Evolutionary conservation across 2,113 vertebrate species (phyloP), one percentile per base, ranked within the genome.

Genomic region (Cynoglossus semilaevis): DNA sequence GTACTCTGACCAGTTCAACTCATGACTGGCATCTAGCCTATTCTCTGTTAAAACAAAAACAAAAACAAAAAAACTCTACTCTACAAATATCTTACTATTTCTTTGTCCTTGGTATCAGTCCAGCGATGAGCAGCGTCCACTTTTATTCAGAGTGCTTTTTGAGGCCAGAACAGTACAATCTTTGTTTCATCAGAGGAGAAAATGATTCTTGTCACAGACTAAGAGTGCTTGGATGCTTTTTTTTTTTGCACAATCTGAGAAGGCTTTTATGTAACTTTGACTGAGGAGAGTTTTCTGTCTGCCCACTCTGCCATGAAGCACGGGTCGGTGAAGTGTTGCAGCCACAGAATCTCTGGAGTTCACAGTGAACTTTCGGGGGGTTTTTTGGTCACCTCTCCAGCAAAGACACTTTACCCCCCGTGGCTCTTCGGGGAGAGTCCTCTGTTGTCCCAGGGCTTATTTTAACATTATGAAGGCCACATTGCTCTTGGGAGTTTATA

Each of bases 231-330:
- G 2, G 9, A 41, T 14, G 10, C 22, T 29, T 29, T 22, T 29
- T 29, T 18, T 49, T 49, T 15, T 29, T 19, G 22, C 47, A 34
- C 47, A 15, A 14, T 19, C 22, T 49, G 47, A 49, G 19, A 15
- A 49, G 47, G 18, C 47, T 49, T 34, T 49, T 9, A 34, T 51
- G 48, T 51, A n/a, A n/a, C n/a, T n/a, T n/a, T n/a, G n/a, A n/a
- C n/a, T n/a, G 15, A n/a, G 14, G 29, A n/a, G 48, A 35, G 8
- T 22, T 29, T n/a, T 35, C 8, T 1, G 29, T 34, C 22, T 34
- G 29, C 14, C 48, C 22, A 34, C 22, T 34, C 13, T 15, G 41
- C 41, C 41, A 43, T 15, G 15, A 35, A 15, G 48, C 48, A 22
- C 29, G 3, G 15, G 29, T 35, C 2, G 48, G 19, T 34, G 47